Conservation (phyloP, 2,888 invertebrate species). For the Andrena chrysosceles region DNA sequence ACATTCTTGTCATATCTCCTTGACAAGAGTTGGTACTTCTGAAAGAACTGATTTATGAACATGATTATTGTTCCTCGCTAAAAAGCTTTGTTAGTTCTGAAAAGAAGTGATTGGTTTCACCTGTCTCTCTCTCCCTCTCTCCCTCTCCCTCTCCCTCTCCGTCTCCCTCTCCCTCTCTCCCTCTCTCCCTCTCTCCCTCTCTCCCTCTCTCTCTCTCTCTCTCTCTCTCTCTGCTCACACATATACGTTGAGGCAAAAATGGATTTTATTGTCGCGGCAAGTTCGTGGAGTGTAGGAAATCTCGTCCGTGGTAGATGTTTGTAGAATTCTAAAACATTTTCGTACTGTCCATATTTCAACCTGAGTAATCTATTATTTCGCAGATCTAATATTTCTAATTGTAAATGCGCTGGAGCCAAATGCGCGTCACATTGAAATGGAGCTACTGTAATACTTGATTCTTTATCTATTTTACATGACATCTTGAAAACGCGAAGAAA, state of each 20-base stretch:
- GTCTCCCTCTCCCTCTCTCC: too few species aligned
- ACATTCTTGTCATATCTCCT: too few species aligned
- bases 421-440: neutral
- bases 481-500: neutral
- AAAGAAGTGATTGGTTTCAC: too few species aligned
- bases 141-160: too few species aligned
- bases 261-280: neutral
- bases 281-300: neutral
- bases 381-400: neutral
- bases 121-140: too few species aligned
- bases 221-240: neutral
- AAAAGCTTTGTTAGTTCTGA: too few species aligned
- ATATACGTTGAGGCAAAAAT: conserved; percentile 9
- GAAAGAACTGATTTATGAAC: too few species aligned
- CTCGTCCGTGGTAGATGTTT: neutral
- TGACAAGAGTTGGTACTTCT: too few species aligned
- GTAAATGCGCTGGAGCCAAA: neutral
- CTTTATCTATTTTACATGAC: neutral
- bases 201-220: too few species aligned
- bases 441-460: neutral
- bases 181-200: too few species aligned
- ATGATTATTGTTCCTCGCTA: too few species aligned
- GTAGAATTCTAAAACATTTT: neutral
- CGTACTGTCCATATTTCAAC: neutral
- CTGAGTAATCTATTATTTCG: neutral